Evolutionary conservation across 2,888 invertebrate genomes (phyloP).

Genomic region (Limnephilus auricula): DNA sequence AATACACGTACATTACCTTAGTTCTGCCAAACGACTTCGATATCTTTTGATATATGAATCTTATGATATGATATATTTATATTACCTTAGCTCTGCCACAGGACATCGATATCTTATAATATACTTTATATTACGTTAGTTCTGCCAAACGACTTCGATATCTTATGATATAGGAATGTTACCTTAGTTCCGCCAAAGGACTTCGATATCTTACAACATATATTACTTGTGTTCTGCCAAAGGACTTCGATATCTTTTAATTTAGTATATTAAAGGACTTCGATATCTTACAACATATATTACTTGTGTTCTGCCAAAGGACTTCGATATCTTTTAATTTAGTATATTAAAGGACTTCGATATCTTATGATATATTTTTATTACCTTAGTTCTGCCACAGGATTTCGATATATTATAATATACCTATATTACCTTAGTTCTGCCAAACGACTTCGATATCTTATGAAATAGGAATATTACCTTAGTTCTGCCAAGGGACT

Average conservation of each 20-base stretch:
- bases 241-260: not conserved
- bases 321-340: not conserved
- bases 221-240: not conserved
- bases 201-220: not conserved
- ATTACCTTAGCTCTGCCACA: too few relatives aligned
- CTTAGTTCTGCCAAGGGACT: too few relatives aligned
- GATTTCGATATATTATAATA: not conserved
- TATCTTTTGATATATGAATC: too few relatives aligned
- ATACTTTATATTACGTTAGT: too few relatives aligned
- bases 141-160: too few relatives aligned
- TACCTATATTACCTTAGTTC: too few relatives aligned
- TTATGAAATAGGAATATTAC: too few relatives aligned
- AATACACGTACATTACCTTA: not conserved
- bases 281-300: not conserved
- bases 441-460: too few relatives aligned
- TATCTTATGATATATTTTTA: not conserved
- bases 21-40: too few relatives aligned
- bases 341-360: not conserved
- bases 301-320: not conserved
- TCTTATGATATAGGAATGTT: not conserved
- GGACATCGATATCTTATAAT: too few relatives aligned
- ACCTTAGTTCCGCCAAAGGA: not conserved
- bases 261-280: too few relatives aligned
- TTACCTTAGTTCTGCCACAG: not conserved
- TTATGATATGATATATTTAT: too few relatives aligned